phyloP scores from a whole-genome alignment of 2,888 invertebrate species.

The Biston betularia region DNA sequence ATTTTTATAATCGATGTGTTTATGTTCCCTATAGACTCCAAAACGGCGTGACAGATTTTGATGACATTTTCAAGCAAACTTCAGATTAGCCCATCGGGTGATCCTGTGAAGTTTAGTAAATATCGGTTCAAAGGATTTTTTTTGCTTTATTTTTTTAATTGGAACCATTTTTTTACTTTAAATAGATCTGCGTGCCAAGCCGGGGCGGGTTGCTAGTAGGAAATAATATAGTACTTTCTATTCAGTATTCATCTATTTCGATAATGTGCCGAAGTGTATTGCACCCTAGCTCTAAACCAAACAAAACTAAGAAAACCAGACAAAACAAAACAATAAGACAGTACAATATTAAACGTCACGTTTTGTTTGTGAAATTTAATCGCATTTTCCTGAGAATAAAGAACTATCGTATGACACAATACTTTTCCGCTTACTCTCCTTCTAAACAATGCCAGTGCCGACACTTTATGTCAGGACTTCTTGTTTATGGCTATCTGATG shows the following conservation, averaged over 20 bases:
- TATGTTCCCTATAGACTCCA: too few relatives aligned
- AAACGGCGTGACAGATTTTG: too few relatives aligned
- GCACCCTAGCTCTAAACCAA: not conserved
- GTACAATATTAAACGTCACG: conserved; percentile 9
- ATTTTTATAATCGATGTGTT: too few relatives aligned
- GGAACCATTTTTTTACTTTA: too few relatives aligned
- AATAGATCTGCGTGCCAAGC: too few relatives aligned
- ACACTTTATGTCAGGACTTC: conserved; percentile 10
- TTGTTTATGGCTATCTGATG: conserved; percentile 16
- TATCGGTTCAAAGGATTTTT: too few relatives aligned
- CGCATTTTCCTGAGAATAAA: conserved; percentile 1
- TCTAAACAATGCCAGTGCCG: conserved; percentile 13
- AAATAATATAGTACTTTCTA: too few relatives aligned
- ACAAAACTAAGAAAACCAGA: not conserved
- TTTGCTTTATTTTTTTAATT: too few relatives aligned
- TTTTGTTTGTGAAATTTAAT: conserved; percentile 21
- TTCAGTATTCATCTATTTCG: not conserved
- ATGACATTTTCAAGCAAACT: too few relatives aligned
- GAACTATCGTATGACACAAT: conserved; percentile 24
- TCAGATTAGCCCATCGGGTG: too few relatives aligned
- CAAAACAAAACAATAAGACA: conserved; percentile 22
- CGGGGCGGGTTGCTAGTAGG: too few relatives aligned
- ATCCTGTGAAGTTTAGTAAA: too few relatives aligned
- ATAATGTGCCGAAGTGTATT: not conserved
- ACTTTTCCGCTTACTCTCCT: conserved; percentile 26